Evolutionary conservation across 2,888 invertebrate species (phyloP).

Genomic region (Augiades crinisus): DNA sequence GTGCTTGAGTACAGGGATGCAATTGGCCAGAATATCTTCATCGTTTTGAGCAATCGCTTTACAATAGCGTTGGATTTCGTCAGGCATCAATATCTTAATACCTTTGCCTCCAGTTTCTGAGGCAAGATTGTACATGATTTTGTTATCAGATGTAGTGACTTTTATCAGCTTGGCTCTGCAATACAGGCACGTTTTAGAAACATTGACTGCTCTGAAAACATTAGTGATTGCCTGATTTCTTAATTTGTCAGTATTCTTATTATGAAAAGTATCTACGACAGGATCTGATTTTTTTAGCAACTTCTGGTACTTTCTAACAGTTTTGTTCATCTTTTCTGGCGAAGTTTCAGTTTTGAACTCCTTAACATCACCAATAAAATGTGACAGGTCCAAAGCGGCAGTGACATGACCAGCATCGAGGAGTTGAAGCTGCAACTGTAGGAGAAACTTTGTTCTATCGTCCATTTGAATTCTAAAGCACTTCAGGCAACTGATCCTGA

Average conservation of each 20-base stretch:
- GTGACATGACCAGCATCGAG: constrained; percentile 88
- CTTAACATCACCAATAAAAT: constrained; percentile 54
- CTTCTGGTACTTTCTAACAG: constrained; percentile 65
- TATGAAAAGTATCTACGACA: constrained; percentile 55
- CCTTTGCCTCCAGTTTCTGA: constrained; percentile 50
- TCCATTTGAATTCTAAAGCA: constrained; percentile 86
- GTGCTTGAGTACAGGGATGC: constrained; percentile 87
- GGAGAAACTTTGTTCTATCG: constrained; percentile 74
- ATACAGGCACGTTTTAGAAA: constrained; percentile 74
- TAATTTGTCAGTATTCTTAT: constrained; percentile 75
- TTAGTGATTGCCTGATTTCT: constrained; percentile 65
- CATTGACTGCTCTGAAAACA: constrained; percentile 68
- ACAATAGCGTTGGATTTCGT: constrained; percentile 85
- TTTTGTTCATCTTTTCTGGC: constrained; percentile 65
- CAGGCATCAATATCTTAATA: constrained; percentile 82
- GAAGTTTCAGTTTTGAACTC: constrained; percentile 56
- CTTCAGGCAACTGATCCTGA: constrained; percentile 85
- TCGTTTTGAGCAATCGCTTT: constrained; percentile 87
- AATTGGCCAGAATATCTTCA: constrained; percentile 83
- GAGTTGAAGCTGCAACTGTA: constrained; percentile 86
- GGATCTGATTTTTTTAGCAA: constrained; percentile 54
- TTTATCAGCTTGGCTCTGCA: constrained; percentile 77
- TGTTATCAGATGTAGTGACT: constrained; percentile 82
- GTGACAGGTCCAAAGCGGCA: constrained; percentile 86
- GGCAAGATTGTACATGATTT: constrained; percentile 76